phyloP scores from a whole-genome alignment of 2,888 invertebrate species.

The Leptopilina syphax region DNA sequence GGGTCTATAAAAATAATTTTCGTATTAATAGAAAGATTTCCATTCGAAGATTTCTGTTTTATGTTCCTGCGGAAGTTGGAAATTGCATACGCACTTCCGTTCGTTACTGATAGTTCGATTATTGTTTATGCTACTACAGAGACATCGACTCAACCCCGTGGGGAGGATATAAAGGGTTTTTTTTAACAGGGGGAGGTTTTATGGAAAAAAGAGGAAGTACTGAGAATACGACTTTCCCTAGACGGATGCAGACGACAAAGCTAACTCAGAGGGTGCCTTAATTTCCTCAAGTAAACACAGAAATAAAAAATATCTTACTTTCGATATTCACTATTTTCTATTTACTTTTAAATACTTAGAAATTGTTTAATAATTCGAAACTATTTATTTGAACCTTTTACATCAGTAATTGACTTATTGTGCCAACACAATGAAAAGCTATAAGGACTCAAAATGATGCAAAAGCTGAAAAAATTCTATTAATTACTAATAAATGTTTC shows the following conservation, averaged over 20 bases:
- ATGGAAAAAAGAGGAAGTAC: slow-evolving; percentile 14
- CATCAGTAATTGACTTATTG: too few relatives aligned
- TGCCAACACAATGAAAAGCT: too few relatives aligned
- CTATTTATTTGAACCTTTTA: too few relatives aligned
- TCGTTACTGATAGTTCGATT: slow-evolving; percentile 1
- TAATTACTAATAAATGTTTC: too few relatives aligned
- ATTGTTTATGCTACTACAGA: slow-evolving; percentile 9
- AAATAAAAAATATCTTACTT: slow-evolving; percentile 22
- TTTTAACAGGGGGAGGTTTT: background rate
- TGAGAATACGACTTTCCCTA: slow-evolving; percentile 35
- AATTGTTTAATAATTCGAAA: too few relatives aligned
- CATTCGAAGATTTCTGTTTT: too few relatives aligned
- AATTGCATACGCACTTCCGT: slow-evolving; percentile 1
- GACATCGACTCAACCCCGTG: slow-evolving; percentile 3
- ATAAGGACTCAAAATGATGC: too few relatives aligned
- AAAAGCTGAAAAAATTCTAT: too few relatives aligned
- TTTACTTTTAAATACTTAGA: too few relatives aligned
- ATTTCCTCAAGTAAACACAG: slow-evolving; percentile 21
- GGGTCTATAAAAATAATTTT: too few relatives aligned
- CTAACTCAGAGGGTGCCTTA: slow-evolving; percentile 34
- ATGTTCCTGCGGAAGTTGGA: background rate
- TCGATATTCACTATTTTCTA: background rate
- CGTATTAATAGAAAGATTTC: too few relatives aligned
- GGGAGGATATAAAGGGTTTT: slow-evolving; percentile 23
- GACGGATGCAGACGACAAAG: slow-evolving; percentile 36